Conservation (phyloP, 2,888 invertebrate species). For the Dendrolimus houi region DNA sequence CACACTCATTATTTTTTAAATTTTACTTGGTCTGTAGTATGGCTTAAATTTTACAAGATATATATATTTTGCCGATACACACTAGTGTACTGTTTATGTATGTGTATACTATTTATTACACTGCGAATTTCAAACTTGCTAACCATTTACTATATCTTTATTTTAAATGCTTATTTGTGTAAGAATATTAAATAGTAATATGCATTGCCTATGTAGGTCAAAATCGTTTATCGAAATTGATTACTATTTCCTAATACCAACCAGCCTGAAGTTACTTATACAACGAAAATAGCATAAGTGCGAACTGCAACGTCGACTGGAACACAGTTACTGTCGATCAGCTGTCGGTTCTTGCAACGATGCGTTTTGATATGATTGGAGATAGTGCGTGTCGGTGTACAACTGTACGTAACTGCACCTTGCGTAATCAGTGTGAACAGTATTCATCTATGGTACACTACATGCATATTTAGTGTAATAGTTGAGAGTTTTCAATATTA, state of each 20-base stretch:
- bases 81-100: no score
- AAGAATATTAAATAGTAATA: no score
- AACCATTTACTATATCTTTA: no score
- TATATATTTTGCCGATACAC: no score
- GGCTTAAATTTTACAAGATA: no score
- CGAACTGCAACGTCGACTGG: slow-evolving; percentile 5
- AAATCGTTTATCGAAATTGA: not conserved
- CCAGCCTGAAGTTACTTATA: not conserved
- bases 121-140: no score
- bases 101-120: no score
- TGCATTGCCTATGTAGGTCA: not conserved
- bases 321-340: slow-evolving; percentile 36
- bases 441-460: slow-evolving; percentile 4
- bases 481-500: not conserved
- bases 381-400: slow-evolving; percentile 58
- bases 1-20: no score
- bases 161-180: no score
- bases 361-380: slow-evolving; percentile 57
- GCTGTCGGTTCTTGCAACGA: slow-evolving; percentile 52
- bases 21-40: no score
- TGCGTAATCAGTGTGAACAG: slow-evolving; percentile 35
- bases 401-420: slow-evolving; percentile 31
- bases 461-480: not conserved
- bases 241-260: not conserved
- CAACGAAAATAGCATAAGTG: slow-evolving; percentile 4